A percentile compares a stretch with the other conserved stretches of the same genome.
Conservation (phyloP, 2,888 invertebrate genomes). For the Oxystoma pomonae region DNA sequence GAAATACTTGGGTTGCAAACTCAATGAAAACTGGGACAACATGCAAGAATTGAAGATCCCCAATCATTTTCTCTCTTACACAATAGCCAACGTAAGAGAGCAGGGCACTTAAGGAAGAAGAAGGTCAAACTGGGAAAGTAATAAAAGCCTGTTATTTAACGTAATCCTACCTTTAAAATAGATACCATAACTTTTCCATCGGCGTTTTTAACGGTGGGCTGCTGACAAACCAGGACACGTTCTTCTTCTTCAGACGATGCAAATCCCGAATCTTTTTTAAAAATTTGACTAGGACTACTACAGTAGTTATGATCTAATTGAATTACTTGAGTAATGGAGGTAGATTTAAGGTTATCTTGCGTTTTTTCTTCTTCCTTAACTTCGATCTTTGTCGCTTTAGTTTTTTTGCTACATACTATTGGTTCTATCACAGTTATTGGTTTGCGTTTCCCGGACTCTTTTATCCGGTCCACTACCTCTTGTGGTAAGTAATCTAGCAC, state of each 20-base stretch:
- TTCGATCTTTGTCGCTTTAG: slow-evolving; percentile 4
- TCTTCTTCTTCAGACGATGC: slow-evolving; percentile 42
- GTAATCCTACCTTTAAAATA: too few species aligned
- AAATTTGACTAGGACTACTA: slow-evolving; percentile 26
- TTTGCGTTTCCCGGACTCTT: slow-evolving; percentile 50
- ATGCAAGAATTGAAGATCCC: too few species aligned
- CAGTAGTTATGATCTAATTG: slow-evolving; percentile 60
- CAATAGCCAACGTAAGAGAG: too few species aligned
- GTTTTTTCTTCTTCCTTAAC: not conserved
- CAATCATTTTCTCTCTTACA: too few species aligned
- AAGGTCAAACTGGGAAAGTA: too few species aligned
- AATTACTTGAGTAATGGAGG: slow-evolving; percentile 29
- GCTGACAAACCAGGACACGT: slow-evolving; percentile 31
- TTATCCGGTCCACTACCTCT: slow-evolving; percentile 54
- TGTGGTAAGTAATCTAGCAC: slow-evolving; percentile 49
- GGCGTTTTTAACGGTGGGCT: slow-evolving; percentile 31
- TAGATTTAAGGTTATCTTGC: not conserved
- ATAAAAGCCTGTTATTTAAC: too few species aligned
- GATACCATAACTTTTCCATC: too few species aligned
- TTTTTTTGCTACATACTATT: slow-evolving; percentile 21
- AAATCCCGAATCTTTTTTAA: slow-evolving; percentile 41
- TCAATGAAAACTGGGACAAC: too few species aligned
- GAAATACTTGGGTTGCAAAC: too few species aligned
- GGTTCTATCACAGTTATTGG: slow-evolving; percentile 50
- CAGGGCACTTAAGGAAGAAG: too few species aligned